These are phyloP conservation scores for Calliphora vicina DNA, from an alignment of 1,140 invertebrate genomes.

Conservation along the genomic window DNA sequence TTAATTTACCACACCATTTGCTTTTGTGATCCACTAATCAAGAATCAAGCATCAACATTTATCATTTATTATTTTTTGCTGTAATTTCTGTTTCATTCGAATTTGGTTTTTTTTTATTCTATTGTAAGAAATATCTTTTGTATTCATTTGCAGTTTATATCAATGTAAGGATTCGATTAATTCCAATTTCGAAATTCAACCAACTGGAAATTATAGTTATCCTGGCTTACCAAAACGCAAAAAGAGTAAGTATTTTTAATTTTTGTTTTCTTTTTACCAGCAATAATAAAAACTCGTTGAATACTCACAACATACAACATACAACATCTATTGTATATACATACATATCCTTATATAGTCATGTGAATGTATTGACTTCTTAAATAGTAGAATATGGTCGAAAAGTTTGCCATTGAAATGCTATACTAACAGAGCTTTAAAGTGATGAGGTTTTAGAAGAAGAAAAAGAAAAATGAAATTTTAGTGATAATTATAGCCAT, in stretches of 20 bases:
- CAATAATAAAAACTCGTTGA: not conserved
- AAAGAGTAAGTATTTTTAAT: constrained; percentile 64
- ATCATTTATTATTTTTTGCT: not conserved
- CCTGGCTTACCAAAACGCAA: constrained; percentile 68
- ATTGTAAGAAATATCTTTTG: not conserved
- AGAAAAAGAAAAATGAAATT: too few species aligned
- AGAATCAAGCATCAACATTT: not conserved
- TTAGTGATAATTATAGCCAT: too few species aligned
- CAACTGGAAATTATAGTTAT: constrained; percentile 68
- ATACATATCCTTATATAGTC: not conserved
- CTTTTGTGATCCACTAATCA: not conserved
- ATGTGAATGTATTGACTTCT: too few species aligned
- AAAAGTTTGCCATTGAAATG: too few species aligned
- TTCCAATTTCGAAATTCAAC: constrained; percentile 68
- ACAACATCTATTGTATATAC: not conserved
- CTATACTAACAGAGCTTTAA: too few species aligned
- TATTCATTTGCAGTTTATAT: constrained; percentile 54
- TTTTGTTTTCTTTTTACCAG: not conserved
- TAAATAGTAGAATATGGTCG: too few species aligned
- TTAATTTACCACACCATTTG: not conserved
- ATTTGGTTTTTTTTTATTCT: not conserved
- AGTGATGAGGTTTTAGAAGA: too few species aligned
- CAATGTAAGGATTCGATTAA: constrained; percentile 70
- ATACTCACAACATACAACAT: not conserved
- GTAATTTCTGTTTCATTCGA: not conserved